Base-by-base conservation (phyloP, 2,113 vertebrate genomes). In the Chaetorhynchus papuensis region DNA sequence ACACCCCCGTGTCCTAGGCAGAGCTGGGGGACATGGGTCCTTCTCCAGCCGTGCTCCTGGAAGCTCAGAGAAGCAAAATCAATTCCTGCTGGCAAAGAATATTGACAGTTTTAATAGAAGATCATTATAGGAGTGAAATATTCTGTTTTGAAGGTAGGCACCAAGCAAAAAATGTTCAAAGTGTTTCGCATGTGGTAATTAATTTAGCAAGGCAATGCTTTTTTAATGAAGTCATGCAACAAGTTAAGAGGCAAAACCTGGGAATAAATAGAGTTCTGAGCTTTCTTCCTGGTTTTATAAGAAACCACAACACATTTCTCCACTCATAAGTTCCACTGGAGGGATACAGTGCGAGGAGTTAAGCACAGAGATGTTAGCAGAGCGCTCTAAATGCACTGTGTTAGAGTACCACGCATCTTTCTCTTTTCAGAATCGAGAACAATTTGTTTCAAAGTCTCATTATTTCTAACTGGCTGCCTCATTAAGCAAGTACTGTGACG, bases 401-500 rank as follows among this genome's bases (percentile, higher is more conserved):
- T 83, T 74, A 78, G 37, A 71, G 68, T 10, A 60, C 68, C 79
- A 75, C 26, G 1, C 79, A 87, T 90, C 94, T 94, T 83, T 71
- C 63, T 69, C 68, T 74, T 90, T 95, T 95, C 91, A 91, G 88
- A 95, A 96, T 92, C 79, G 59, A 97, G 96, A 90, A 91, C 85
- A 93, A 92, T 97, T 97, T 97, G 88, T 96, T 97, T 97, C 70
- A 59, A 97, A 97, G 95, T 91, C 94, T 96, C 44, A 94, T 96
- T 96, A 91, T 95, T 98, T 94, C 95, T 97, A 82, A 94, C 90
- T 96, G 89, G 88, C 96, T 96, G 96, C 94, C 95, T 97, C 91
- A 95, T 97, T 96, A 97, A 89, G 90, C 77, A 94, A 96, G 94
- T 92, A 94, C 97, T 96, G 95, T 94, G 93, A 97, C 31, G 87